Evolutionary conservation across 1,140 invertebrate species (phyloP).

Genomic region (Rhyacophila brunnea): DNA sequence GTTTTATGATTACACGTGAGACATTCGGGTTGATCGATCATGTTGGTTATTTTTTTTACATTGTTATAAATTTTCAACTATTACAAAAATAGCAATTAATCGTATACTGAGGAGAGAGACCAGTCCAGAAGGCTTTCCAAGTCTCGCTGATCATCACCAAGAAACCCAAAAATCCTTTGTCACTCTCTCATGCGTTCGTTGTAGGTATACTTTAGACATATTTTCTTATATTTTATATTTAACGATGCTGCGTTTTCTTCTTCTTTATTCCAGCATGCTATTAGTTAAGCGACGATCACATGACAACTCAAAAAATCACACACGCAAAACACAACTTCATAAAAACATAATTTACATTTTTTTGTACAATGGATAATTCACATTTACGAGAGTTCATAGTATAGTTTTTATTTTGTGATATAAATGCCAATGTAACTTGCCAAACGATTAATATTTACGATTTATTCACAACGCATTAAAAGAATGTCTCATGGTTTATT

Average conservation of each 20-base stretch:
- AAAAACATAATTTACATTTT: constrained; percentile 33
- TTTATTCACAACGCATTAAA: constrained; percentile 9
- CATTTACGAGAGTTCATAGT: constrained; percentile 7
- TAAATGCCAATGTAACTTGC: constrained; percentile 13
- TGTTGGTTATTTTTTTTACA: background rate
- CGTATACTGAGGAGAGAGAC: constrained; percentile 18
- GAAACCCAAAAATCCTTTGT: background rate
- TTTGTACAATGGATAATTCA: constrained; percentile 34
- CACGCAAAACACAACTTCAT: constrained; percentile 34
- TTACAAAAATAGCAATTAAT: constrained; percentile 3
- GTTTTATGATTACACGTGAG: too few relatives aligned
- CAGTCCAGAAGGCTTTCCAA: constrained; percentile 4
- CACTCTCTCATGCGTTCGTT: constrained; percentile 22
- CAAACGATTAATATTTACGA: too few relatives aligned
- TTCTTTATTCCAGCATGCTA: constrained; percentile 30
- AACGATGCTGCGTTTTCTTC: constrained; percentile 15
- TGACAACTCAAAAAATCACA: constrained; percentile 35
- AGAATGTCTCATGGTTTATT: constrained; percentile 8
- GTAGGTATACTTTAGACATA: constrained; percentile 21
- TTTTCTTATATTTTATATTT: constrained; percentile 19
- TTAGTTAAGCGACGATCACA: constrained; percentile 37
- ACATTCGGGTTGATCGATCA: background rate
- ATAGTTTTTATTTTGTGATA: constrained; percentile 3
- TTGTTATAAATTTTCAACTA: background rate
- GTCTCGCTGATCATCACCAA: too few relatives aligned